Evolutionary conservation across 35 echinoderm and acorn worm genomes (phyloP).

Genomic region (Lytechinus pictus): DNA sequence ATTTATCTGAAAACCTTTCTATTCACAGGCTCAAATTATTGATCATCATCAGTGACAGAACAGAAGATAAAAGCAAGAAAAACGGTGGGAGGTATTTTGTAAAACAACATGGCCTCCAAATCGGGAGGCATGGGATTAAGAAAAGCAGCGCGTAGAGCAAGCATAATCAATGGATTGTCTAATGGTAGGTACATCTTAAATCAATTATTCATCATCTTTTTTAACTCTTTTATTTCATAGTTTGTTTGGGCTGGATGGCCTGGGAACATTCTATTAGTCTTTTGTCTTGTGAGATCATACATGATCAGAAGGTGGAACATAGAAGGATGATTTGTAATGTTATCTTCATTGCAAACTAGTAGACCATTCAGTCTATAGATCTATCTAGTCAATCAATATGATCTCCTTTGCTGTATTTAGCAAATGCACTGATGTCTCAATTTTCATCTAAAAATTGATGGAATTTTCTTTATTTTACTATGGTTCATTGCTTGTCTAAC

Average conservation of each 20-base stretch:
- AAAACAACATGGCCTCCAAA: not conserved
- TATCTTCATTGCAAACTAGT: not conserved
- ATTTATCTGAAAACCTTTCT: not conserved
- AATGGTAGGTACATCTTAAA: not conserved
- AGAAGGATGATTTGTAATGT: not conserved
- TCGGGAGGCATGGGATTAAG: not conserved
- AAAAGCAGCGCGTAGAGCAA: not conserved
- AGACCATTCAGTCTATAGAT: not conserved
- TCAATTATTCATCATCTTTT: not conserved
- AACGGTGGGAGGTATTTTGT: not conserved
- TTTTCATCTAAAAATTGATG: not conserved
- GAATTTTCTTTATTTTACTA: not conserved
- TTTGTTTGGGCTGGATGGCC: not conserved
- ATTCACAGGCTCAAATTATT: not conserved
- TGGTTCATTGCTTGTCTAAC: not conserved
- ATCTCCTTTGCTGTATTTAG: not conserved
- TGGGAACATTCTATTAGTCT: not conserved
- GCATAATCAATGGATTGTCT: not conserved
- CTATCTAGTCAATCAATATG: not conserved
- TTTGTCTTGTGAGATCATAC: not conserved
- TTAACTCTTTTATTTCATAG: slow-evolving; percentile 13
- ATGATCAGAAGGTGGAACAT: not conserved
- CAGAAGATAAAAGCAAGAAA: not conserved
- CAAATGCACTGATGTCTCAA: not conserved
- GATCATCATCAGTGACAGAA: not conserved